Conservation (phyloP, 2,888 invertebrate genomes). For the Pecten maximus region DNA sequence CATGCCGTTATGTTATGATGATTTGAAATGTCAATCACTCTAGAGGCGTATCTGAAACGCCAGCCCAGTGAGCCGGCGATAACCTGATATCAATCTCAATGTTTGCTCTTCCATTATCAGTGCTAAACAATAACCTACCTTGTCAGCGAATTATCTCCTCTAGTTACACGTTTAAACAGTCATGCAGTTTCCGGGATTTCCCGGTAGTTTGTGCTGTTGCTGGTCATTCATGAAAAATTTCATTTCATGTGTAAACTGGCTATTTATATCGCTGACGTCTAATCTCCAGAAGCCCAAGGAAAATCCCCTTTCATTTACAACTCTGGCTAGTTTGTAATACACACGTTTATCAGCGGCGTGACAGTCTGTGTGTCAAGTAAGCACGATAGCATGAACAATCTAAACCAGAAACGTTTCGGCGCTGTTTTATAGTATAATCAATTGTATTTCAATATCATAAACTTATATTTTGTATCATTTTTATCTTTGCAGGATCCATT, state of each 20-base stretch:
- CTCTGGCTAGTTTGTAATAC: background rate
- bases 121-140: background rate
- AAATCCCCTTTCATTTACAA: slow-evolving; percentile 3
- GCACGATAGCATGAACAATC: background rate
- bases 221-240: background rate
- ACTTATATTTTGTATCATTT: background rate
- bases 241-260: background rate
- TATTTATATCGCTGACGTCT: background rate
- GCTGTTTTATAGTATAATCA: background rate
- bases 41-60: background rate
- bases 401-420: background rate
- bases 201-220: background rate
- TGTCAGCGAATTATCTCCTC: background rate
- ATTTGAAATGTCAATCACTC: background rate
- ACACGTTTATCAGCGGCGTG: background rate
- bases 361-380: background rate
- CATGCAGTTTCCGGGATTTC: background rate
- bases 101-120: background rate
- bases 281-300: background rate
- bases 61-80: background rate
- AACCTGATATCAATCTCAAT: background rate
- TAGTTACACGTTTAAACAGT: background rate
- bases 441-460: background rate
- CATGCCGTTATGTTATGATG: background rate
- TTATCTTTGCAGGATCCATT: background rate